Conservation (phyloP, 2,888 invertebrate genomes). For the Drosophila leonis region DNA sequence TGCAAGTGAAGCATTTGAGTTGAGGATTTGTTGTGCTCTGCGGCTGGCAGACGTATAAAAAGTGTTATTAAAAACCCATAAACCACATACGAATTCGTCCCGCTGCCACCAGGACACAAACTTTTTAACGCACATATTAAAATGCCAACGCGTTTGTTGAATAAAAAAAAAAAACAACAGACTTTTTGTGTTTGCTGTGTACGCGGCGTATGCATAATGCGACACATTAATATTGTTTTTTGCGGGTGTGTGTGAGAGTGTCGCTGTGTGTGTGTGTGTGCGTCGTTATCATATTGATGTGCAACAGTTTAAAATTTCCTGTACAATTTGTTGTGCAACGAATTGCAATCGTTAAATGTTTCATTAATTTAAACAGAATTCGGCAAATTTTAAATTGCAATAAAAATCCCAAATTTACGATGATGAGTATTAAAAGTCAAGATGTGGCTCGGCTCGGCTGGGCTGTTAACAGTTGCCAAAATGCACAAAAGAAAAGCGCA, state of each 20-base stretch:
- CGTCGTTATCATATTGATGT: constrained; percentile 68
- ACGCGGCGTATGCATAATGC: constrained; percentile 55
- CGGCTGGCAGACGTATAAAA: constrained; percentile 51
- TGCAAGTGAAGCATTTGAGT: constrained; percentile 20
- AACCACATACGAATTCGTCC: constrained; percentile 36
- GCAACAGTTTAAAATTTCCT: constrained; percentile 72
- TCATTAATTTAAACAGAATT: constrained; percentile 54
- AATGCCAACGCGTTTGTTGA: constrained; percentile 61
- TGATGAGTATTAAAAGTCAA: constrained; percentile 53
- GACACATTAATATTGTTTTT: constrained; percentile 52
- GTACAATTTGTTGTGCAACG: constrained; percentile 43
- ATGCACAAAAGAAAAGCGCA: constrained; percentile 27
- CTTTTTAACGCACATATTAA: constrained; percentile 65
- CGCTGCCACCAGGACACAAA: constrained; percentile 26
- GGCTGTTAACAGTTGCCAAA: constrained; percentile 65
- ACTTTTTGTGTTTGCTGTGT: constrained; percentile 13
- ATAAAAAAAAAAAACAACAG: constrained; percentile 7
- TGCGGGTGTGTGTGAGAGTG: not conserved
- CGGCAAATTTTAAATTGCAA: constrained; percentile 13
- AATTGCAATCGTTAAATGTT: constrained; percentile 50
- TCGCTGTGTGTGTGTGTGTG: constrained; percentile 25
- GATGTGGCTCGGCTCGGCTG: constrained; percentile 24
- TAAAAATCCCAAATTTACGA: constrained; percentile 18
- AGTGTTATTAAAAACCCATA: constrained; percentile 75
- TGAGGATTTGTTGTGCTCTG: constrained; percentile 31